phyloP scores from a whole-genome alignment of 2,113 vertebrate species.

The Perca schrenkii region DNA sequence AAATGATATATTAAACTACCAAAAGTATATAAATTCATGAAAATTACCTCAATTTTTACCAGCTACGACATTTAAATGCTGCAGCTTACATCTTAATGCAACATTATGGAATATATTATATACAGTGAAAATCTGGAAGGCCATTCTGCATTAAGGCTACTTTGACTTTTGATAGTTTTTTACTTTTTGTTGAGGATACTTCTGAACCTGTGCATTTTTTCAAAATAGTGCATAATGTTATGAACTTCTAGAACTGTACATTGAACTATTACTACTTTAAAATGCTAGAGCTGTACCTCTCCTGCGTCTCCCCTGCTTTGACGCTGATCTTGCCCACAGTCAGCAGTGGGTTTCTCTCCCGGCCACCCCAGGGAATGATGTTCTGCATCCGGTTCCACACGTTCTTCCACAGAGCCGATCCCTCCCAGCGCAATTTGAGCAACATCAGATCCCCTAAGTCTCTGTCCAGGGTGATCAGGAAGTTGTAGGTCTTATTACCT shows the following conservation, averaged over 20 bases:
- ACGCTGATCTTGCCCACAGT: conserved; percentile 86
- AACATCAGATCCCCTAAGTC: conserved; percentile 91
- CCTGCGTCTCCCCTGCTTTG: conserved; percentile 94
- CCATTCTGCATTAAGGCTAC: not conserved
- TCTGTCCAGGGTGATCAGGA: conserved; percentile 90
- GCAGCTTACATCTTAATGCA: not conserved
- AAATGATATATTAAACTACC: not conserved
- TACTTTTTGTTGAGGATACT: not conserved
- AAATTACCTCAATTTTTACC: not conserved
- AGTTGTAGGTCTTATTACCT: conserved; percentile 90
- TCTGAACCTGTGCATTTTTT: not conserved
- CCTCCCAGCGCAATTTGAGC: conserved; percentile 90
- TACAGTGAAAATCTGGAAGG: not conserved
- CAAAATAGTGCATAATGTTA: not conserved
- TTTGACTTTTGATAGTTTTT: not conserved
- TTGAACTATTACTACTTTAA: not conserved
- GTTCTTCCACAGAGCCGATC: conserved; percentile 86
- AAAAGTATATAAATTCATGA: not conserved
- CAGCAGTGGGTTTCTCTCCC: conserved; percentile 77
- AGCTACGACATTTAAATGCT: not conserved
- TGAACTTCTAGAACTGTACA: not conserved
- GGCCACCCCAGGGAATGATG: conserved; percentile 87
- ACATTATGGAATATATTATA: not conserved
- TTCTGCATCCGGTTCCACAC: conserved; percentile 90
- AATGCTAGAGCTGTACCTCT: conserved; percentile 83